Evolutionary conservation across 92 coral and sea anemone genomes (phyloP).

Genomic region (Heteractis magnifica): DNA sequence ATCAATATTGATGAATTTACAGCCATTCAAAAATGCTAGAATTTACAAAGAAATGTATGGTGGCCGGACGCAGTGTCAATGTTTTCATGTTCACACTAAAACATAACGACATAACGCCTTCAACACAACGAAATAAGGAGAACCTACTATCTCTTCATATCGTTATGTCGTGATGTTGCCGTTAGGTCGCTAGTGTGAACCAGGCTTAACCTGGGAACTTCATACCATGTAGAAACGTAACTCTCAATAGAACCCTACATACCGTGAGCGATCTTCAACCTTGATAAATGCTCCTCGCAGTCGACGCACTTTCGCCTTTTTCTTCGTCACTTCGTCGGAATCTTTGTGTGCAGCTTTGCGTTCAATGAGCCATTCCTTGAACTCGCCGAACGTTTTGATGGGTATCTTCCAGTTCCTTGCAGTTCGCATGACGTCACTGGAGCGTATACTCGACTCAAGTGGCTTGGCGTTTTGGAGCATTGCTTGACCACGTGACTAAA

Average conservation of each 20-base stretch:
- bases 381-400: conserved; percentile 62
- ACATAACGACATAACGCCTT: no score
- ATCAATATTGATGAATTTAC: no score
- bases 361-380: conserved; percentile 50
- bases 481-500: conserved; percentile 74
- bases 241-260: conserved; percentile 1
- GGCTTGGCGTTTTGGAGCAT: conserved; percentile 68
- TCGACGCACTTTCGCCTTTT: conserved; percentile 52
- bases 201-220: no score
- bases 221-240: no score
- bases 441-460: conserved; percentile 26
- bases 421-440: conserved; percentile 65
- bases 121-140: no score
- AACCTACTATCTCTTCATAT: no score
- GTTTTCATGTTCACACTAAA: no score
- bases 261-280: conserved; percentile 91
- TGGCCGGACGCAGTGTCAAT: no score
- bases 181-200: no score
- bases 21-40: no score
- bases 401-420: conserved; percentile 76
- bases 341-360: conserved; percentile 11
- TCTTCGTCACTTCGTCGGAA: conserved; percentile 7
- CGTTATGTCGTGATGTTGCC: no score
- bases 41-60: no score
- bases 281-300: conserved; percentile 74